Conservation (phyloP, 2,797 vertebrate species). For the Enteromius mattozi region DNA sequence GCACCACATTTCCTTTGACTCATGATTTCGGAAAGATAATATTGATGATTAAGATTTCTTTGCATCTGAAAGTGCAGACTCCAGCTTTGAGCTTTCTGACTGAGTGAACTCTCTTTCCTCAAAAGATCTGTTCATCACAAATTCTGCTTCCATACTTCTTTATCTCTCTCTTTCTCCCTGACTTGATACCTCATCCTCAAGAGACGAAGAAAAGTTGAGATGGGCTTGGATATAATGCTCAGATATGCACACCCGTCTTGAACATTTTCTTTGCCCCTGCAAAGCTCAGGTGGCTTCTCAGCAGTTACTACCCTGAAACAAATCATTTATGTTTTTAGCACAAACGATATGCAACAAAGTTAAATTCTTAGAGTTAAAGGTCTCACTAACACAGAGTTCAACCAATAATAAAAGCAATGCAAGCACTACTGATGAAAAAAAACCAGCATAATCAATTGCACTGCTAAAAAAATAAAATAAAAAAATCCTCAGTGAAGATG, state of each 20-base stretch:
- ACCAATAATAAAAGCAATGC: background rate
- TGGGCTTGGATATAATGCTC: background rate
- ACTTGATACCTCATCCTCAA: constrained; percentile 8
- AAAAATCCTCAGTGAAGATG: background rate
- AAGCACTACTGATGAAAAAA: background rate
- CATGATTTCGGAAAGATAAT: constrained; percentile 34
- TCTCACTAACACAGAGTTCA: background rate
- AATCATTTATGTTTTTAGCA: background rate
- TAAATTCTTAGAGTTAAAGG: background rate
- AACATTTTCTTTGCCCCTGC: background rate
- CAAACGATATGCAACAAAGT: background rate
- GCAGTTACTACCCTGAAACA: background rate
- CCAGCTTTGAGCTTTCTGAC: constrained; percentile 22
- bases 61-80: background rate
- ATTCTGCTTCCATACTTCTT: constrained; percentile 27
- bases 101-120: constrained; percentile 13
- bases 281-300: constrained; percentile 5
- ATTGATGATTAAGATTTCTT: constrained; percentile 32
- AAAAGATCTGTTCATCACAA: constrained; percentile 22
- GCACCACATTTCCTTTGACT: constrained; percentile 15
- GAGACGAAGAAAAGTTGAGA: background rate
- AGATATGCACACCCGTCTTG: constrained; percentile 16
- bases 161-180: constrained; percentile 23
- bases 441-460: background rate
- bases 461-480: background rate